A percentile compares a stretch with the other conserved stretches of the same genome.
Conservation (phyloP, 2,888 invertebrate genomes). For the Melanostoma scalare region DNA sequence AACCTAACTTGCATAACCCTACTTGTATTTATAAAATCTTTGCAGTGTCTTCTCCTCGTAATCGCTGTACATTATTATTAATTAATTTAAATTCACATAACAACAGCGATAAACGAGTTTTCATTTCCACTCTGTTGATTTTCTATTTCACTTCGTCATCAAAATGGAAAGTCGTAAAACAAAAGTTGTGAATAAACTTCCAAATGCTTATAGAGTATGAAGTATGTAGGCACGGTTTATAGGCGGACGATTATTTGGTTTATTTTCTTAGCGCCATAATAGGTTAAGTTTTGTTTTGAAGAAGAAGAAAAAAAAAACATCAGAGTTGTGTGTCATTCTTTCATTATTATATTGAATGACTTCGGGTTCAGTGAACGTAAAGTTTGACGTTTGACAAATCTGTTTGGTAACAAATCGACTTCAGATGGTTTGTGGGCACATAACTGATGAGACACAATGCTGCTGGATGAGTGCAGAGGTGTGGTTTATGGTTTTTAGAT, state of each 20-base stretch:
- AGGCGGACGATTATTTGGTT: background rate
- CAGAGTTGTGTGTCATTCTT: too few species aligned
- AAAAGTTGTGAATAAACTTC: slow-evolving; percentile 24
- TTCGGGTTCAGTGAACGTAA: too few species aligned
- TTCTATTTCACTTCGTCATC: background rate
- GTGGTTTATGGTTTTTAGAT: too few species aligned
- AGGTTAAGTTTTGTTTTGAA: slow-evolving; percentile 1
- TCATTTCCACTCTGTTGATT: slow-evolving; percentile 5
- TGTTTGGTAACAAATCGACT: too few species aligned
- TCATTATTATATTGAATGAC: too few species aligned
- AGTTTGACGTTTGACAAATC: too few species aligned
- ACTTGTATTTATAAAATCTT: too few species aligned
- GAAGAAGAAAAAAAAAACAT: too few species aligned
- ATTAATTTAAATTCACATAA: slow-evolving; percentile 17
- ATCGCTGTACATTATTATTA: background rate
- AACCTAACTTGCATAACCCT: background rate
- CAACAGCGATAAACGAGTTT: slow-evolving; percentile 14
- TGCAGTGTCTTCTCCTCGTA: too few species aligned
- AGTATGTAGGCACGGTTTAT: background rate
- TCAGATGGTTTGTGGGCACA: too few species aligned
- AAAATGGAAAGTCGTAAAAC: slow-evolving; percentile 22
- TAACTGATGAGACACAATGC: too few species aligned
- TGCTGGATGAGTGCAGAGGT: too few species aligned
- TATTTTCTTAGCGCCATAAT: slow-evolving; percentile 23
- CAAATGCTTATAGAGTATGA: background rate